Evolutionary conservation across 2,113 vertebrate genomes (phyloP), one percentile per base, ranked within the genome.

Genomic region (Apistogramma diplotaenia): DNA sequence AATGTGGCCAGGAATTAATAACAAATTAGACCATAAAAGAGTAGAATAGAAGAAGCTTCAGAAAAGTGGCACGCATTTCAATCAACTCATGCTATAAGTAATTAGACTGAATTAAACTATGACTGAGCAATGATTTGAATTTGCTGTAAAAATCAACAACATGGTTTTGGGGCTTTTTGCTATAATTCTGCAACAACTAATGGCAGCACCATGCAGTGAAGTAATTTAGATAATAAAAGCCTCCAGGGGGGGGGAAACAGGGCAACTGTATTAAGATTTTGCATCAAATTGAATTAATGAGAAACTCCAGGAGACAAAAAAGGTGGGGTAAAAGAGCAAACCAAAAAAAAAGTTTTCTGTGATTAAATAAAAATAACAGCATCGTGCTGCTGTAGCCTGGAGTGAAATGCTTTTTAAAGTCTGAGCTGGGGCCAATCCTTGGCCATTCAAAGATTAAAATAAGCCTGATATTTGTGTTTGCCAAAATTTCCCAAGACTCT

Each of bases 191-290:
- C 27, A 2, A 31, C 53, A 76, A 43, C 37, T 76, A 72, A 85
- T 65, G 27, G 70, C 61, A 21, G 81, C 62, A 46, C 9, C 23
- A 43, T 75, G 74, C 51, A 76, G 49, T 0, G 15, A 83, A 23
- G 53, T 83, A 82, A 84, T 90, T 88, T 78, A 18, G 71, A 88
- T 88, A 61, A 73, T 70, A 70, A 87, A 74, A 58, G 74, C 72
- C 74, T 74, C 31, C n/a, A 56, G 80, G 8, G 54, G 11, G 8
- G 12, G 54, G 57, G 74, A 81, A 57, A n/a, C n/a, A 74, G 4
- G 29, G 11, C 8, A 35, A 31, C 25, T 21, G 8, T 35, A 9
- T 53, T 57, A 67, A 71, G 49, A 71, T 8, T 72, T 80, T 85
- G 76, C 76, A 85, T 85, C 53, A 83, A 74, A 85, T 29, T 7